Evolutionary conservation across 1,140 invertebrate genomes (phyloP).

Genomic region (Macrobrachium nipponense): DNA sequence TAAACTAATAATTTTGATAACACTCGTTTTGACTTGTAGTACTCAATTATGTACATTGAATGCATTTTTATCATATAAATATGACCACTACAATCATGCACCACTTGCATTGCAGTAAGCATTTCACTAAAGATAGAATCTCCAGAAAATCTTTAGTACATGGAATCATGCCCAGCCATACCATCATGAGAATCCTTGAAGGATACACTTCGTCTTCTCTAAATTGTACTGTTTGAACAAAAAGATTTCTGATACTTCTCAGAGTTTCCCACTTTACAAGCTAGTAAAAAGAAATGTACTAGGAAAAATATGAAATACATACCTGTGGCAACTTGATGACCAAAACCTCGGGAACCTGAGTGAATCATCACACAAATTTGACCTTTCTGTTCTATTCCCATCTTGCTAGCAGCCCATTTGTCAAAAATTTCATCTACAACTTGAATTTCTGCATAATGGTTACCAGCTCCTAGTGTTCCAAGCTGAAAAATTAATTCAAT

Average conservation of each 20-base stretch:
- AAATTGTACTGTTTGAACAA: too few relatives aligned
- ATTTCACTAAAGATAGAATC: background rate
- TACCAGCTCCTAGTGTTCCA: conserved; percentile 97
- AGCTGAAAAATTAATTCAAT: conserved; percentile 73
- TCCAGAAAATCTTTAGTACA: background rate
- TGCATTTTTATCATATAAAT: too few relatives aligned
- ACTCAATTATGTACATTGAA: too few relatives aligned
- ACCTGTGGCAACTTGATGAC: conserved; percentile 98
- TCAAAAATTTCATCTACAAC: conserved; percentile 99
- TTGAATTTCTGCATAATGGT: conserved; percentile 99
- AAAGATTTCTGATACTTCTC: too few relatives aligned
- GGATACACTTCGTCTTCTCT: too few relatives aligned
- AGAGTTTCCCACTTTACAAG: too few relatives aligned
- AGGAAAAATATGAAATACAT: conserved; percentile 28
- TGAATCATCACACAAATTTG: conserved; percentile 99
- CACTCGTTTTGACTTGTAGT: too few relatives aligned
- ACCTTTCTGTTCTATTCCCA: conserved; percentile 97
- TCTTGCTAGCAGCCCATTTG: conserved; percentile 96
- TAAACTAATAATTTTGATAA: too few relatives aligned
- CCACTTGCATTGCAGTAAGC: background rate
- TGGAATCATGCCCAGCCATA: background rate
- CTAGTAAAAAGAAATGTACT: background rate
- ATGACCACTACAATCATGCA: too few relatives aligned
- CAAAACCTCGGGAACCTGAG: conserved; percentile 97
- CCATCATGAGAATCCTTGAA: too few relatives aligned